Evolutionary conservation across 2,113 vertebrate genomes (phyloP).

Genomic region (Protobothrops mucrosquamatus): DNA sequence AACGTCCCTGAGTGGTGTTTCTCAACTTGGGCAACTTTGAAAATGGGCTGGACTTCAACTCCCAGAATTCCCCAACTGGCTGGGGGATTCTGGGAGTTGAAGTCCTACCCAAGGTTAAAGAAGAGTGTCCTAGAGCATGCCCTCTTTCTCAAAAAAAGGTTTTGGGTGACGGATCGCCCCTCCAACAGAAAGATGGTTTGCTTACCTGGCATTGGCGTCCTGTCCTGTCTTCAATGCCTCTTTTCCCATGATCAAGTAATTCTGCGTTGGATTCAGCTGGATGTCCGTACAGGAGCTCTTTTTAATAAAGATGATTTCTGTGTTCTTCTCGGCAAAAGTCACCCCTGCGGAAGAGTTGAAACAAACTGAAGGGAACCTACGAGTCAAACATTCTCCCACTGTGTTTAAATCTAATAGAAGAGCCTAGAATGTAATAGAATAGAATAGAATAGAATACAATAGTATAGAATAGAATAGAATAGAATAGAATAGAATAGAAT

Average conservation of each 20-base stretch:
- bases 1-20: no score
- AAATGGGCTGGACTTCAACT: no score
- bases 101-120: no score
- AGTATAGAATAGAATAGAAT: no score
- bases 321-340: constrained; percentile 59
- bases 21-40: no score
- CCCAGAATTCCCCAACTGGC: no score
- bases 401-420: not conserved
- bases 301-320: constrained; percentile 80
- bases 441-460: no score
- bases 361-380: not conserved
- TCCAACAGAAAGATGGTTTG: not conserved
- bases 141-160: not conserved
- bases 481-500: no score
- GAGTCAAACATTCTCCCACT: not conserved
- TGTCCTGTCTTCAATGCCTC: constrained; percentile 72
- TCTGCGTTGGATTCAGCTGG: constrained; percentile 66
- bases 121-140: no score
- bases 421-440: no score
- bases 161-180: not conserved
- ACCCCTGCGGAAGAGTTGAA: constrained; percentile 60
- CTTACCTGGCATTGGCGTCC: constrained; percentile 70
- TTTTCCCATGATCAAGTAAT: constrained; percentile 87
- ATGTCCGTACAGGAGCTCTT: constrained; percentile 77
- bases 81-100: no score